Conservation (phyloP, 2,113 vertebrate genomes). For the Festucalex cinctus region DNA sequence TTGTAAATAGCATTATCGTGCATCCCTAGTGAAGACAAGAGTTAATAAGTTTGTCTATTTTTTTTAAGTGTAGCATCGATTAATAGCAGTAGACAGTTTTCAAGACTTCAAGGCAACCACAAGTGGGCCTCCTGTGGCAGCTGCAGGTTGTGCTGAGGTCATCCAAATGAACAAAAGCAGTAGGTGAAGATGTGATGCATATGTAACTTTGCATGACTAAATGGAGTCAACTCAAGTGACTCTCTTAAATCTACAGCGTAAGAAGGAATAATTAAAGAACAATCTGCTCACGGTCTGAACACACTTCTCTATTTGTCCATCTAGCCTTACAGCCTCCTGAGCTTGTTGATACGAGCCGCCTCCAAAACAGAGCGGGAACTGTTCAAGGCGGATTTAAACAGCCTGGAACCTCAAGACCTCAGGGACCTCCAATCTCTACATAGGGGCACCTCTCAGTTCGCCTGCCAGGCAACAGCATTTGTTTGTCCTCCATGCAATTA, state of each 20-base stretch:
- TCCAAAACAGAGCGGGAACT: slow-evolving; percentile 56
- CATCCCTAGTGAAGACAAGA: too few relatives aligned
- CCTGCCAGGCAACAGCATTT: slow-evolving; percentile 64
- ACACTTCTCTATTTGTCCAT: slow-evolving; percentile 61
- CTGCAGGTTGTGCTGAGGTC: slow-evolving; percentile 6
- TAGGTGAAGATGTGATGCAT: slow-evolving; percentile 11
- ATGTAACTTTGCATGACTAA: slow-evolving; percentile 14
- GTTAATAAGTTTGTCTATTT: too few relatives aligned
- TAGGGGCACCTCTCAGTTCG: slow-evolving; percentile 58
- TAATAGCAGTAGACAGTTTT: not conserved
- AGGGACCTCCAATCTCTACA: slow-evolving; percentile 39
- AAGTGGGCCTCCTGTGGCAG: not conserved
- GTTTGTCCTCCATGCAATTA: slow-evolving; percentile 66
- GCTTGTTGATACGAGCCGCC: slow-evolving; percentile 47
- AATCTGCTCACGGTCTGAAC: slow-evolving; percentile 33
- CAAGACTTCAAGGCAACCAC: not conserved
- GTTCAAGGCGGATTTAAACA: slow-evolving; percentile 44
- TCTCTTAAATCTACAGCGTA: slow-evolving; percentile 13
- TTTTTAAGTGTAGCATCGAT: not conserved
- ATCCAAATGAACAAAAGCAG: slow-evolving; percentile 18
- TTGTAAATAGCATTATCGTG: too few relatives aligned
- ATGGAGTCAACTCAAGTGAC: slow-evolving; percentile 25
- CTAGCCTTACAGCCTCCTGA: slow-evolving; percentile 38
- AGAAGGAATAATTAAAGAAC: slow-evolving; percentile 32
- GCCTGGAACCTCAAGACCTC: slow-evolving; percentile 46